Evolutionary conservation across 2,888 invertebrate species (phyloP).

Genomic region (Elysia crispata): DNA sequence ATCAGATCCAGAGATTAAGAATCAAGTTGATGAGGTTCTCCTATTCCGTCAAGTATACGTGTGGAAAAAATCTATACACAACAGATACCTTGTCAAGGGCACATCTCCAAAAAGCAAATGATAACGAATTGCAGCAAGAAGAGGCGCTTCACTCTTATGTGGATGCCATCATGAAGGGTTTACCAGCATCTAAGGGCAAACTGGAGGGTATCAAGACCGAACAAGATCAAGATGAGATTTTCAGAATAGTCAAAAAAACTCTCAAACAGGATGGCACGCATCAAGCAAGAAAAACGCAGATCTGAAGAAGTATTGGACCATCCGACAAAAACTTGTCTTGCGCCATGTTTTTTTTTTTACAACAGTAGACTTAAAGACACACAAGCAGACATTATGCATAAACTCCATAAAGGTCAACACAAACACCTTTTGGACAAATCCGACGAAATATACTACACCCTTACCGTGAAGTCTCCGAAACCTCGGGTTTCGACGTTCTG

Average conservation of each 20-base stretch:
- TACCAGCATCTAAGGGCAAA: too few species aligned
- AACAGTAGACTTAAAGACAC: neutral
- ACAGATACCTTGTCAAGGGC: conserved; percentile 24
- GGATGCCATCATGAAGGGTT: conserved; percentile 28
- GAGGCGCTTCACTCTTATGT: conserved; percentile 22
- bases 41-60: too few species aligned
- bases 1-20: conserved; percentile 5
- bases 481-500: conserved; percentile 5
- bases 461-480: conserved; percentile 6
- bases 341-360: neutral
- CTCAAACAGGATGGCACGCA: neutral
- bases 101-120: conserved; percentile 21
- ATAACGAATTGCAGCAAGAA: conserved; percentile 17
- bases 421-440: conserved; percentile 14
- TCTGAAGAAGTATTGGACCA: too few species aligned
- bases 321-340: neutral
- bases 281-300: conserved; percentile 1
- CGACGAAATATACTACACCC: conserved; percentile 23
- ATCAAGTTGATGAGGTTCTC: too few species aligned
- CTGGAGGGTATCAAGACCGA: conserved; percentile 13
- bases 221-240: conserved; percentile 23
- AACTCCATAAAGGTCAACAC: neutral
- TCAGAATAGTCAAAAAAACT: conserved; percentile 3
- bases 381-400: neutral
- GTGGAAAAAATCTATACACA: too few species aligned